A percentile compares a stretch with the other conserved stretches of the same genome.
Conservation (phyloP, 2,888 invertebrate genomes). For the Drosophila aldrichi region DNA sequence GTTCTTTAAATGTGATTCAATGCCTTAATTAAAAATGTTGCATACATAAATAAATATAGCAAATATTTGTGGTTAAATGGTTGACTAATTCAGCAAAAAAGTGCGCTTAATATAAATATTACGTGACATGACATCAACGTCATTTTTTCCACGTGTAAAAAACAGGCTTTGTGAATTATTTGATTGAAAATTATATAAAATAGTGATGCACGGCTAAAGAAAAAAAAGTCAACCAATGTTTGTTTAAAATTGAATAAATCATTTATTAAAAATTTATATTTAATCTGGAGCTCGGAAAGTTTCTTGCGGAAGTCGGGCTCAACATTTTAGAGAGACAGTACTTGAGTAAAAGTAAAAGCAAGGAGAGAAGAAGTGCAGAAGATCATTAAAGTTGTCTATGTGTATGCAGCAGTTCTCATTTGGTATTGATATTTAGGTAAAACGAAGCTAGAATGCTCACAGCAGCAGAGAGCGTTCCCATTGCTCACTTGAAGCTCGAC, state of each 20-base stretch:
- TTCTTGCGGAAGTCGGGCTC: too few species aligned
- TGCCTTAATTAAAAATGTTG: conserved; percentile 59
- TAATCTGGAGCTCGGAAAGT: too few species aligned
- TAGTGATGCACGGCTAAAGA: neutral
- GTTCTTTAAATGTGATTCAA: conserved; percentile 35
- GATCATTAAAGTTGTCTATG: too few species aligned
- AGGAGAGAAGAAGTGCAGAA: too few species aligned
- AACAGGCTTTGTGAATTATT: conserved; percentile 30
- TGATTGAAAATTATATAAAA: conserved; percentile 12
- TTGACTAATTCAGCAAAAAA: conserved; percentile 39
- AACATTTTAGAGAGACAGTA: too few species aligned
- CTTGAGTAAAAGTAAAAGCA: too few species aligned
- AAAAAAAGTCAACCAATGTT: neutral
- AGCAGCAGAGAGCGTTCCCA: too few species aligned
- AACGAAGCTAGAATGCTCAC: too few species aligned
- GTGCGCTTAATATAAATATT: conserved; percentile 5
- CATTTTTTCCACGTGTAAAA: conserved; percentile 28
- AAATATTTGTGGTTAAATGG: conserved; percentile 53
- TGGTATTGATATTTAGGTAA: too few species aligned
- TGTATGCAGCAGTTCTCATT: too few species aligned
- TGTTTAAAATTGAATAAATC: neutral
- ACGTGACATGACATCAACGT: conserved; percentile 23
- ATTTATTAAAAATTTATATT: conserved; percentile 1
- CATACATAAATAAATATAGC: conserved; percentile 40
- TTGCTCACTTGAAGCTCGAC: too few species aligned